Conservation (phyloP, 2,797 vertebrate genomes). For the Anolis apletophallus region DNA sequence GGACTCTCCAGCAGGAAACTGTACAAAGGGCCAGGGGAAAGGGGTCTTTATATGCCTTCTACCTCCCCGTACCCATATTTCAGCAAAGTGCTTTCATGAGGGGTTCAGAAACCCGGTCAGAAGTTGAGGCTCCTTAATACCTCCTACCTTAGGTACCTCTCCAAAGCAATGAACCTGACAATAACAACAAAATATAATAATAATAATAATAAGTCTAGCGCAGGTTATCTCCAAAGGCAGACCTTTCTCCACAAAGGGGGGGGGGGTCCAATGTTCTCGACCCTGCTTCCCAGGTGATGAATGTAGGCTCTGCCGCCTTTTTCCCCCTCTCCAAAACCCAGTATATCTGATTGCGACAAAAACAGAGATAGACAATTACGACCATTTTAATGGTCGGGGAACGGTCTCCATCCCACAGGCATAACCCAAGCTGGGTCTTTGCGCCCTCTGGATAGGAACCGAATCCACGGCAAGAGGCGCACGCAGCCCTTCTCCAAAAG, state of each 20-base stretch:
- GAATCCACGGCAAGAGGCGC: not conserved
- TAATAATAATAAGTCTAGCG: not conserved
- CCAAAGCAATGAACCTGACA: not conserved
- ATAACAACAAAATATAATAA: not conserved
- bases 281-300: not conserved
- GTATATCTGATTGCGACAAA: not conserved
- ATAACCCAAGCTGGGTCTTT: rapidly evolving
- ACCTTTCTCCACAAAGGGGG: not conserved
- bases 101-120: not conserved
- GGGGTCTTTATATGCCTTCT: not conserved
- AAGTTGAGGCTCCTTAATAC: no score
- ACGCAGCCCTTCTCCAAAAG: not conserved
- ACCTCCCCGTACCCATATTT: not conserved
- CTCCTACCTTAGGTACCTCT: not conserved
- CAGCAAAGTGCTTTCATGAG: not conserved
- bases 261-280: no score
- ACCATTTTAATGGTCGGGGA: not conserved
- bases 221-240: not conserved
- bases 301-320: not conserved
- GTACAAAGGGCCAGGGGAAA: no score
- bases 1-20: not conserved
- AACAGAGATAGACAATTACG: not conserved
- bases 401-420: not conserved
- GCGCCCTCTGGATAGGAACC: not conserved
- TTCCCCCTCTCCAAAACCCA: not conserved